phyloP scores from a whole-genome alignment of 2,888 invertebrate genomes.

The Atherix ibis region DNA sequence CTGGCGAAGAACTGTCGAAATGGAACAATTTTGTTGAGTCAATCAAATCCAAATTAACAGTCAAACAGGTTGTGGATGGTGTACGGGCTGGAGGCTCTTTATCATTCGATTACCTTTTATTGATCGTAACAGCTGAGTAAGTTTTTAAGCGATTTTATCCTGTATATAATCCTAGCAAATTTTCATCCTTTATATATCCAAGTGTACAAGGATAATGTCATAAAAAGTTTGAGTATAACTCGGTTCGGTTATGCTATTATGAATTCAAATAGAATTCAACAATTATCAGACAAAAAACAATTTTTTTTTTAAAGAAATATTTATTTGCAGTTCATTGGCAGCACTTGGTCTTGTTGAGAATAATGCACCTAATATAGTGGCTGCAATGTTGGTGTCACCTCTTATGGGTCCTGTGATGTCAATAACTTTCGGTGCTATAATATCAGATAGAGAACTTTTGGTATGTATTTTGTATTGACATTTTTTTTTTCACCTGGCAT shows the following conservation, averaged over 20 bases:
- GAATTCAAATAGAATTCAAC: too few relatives aligned
- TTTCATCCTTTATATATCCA: too few relatives aligned
- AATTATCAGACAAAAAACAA: too few relatives aligned
- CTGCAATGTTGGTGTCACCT: conserved; percentile 61
- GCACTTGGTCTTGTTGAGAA: conserved; percentile 71
- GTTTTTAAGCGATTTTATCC: too few relatives aligned
- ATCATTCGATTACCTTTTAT: conserved; percentile 66
- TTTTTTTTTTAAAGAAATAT: neutral
- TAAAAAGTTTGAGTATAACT: too few relatives aligned
- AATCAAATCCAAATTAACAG: conserved; percentile 62
- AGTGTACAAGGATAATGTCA: too few relatives aligned
- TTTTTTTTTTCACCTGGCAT: too few relatives aligned
- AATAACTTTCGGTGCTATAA: conserved; percentile 68
- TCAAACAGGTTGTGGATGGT: conserved; percentile 70
- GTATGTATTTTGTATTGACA: too few relatives aligned
- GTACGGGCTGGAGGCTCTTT: conserved; percentile 56
- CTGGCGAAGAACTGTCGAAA: conserved; percentile 41
- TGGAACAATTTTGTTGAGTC: conserved; percentile 61
- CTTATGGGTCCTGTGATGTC: conserved; percentile 77
- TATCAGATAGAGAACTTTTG: conserved; percentile 50
- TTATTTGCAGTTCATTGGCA: conserved; percentile 49
- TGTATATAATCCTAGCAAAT: too few relatives aligned
- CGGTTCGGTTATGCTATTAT: too few relatives aligned
- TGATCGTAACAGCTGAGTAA: conserved; percentile 72
- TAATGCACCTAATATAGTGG: conserved; percentile 65